Evolutionary conservation across 2,888 invertebrate species (phyloP), one percentile per base, ranked within the genome.

Genomic region (Acleris literana): DNA sequence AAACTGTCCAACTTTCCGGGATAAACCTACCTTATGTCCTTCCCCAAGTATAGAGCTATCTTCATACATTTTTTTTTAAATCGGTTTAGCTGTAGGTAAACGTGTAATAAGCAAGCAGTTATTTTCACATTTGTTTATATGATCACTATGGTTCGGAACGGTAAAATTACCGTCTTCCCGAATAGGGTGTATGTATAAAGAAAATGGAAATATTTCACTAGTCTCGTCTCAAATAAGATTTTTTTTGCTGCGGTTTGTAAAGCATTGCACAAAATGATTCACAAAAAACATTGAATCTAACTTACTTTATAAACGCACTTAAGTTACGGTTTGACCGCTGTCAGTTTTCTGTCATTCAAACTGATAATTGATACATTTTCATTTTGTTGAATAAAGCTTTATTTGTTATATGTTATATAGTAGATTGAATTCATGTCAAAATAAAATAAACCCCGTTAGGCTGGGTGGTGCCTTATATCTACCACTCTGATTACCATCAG

Each of bases 401-500:
- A 11, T 0, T 7, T 11, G 33, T 33, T 33, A n/a, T n/a, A n/a
- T n/a, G n/a, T n/a, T n/a, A n/a, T n/a, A 7, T 11, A 9, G 33
- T 11, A 9, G 33, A 11, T 9, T 33, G 7, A 0, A 33, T 54
- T 54, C 5, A 39, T 18, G 4, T 18, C n/a, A 6, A 4, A 54
- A 17, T 6, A 44, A n/a, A 9, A 22, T 13, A 22, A 39, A 20
- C 9, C 16, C 13, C 18, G 13, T 5, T 13, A 1, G 18, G 52
- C 25, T 16, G n/a, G 17, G 33, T 17, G 18, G 43, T 22, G 56
- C 44, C 25, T 25, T 2, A 25, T 22, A 6, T 56, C 25, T 20
- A 57, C 44, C 55, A 51, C 46, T n/a, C 18, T 17, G 20, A 22
- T 29, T 51, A 61, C 65, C 65, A 56, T 56, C 55, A 57, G 25